Conservation (phyloP, 2,113 vertebrate species). For the Leptocoma aspasia region DNA sequence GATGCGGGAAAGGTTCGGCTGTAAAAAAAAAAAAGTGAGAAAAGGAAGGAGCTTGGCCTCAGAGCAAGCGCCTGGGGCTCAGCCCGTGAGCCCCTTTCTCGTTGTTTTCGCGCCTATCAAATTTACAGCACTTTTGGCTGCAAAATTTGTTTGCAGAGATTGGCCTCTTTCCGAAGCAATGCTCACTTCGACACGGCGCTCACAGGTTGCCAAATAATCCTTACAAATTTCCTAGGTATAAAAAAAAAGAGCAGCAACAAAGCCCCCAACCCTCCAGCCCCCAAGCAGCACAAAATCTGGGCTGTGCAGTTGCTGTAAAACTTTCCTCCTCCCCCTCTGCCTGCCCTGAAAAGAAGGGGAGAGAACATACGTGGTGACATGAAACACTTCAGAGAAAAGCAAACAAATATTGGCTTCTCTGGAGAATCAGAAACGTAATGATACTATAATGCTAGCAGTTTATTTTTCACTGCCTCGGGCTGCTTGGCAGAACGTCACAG, state of each 20-base stretch:
- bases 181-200: fast-evolving
- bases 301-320: not conserved
- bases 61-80: not conserved
- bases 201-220: not conserved
- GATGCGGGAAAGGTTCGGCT: not conserved
- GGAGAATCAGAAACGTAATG: constrained; percentile 59
- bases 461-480: constrained; percentile 64
- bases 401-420: constrained; percentile 61
- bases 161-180: not conserved
- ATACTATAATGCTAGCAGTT: constrained; percentile 56
- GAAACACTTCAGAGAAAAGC: constrained; percentile 60
- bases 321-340: not conserved
- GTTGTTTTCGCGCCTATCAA: not conserved
- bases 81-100: not conserved
- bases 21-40: too few relatives aligned
- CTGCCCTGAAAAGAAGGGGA: not conserved
- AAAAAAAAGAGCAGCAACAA: not conserved
- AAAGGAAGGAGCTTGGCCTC: not conserved
- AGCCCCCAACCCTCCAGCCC: not conserved
- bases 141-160: not conserved
- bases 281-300: not conserved
- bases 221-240: not conserved
- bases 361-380: constrained; percentile 16
- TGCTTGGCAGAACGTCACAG: constrained; percentile 44
- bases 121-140: not conserved